Evolutionary conservation across 2,797 vertebrate genomes (phyloP).

Genomic region (Scolopax bukidnonensis): DNA sequence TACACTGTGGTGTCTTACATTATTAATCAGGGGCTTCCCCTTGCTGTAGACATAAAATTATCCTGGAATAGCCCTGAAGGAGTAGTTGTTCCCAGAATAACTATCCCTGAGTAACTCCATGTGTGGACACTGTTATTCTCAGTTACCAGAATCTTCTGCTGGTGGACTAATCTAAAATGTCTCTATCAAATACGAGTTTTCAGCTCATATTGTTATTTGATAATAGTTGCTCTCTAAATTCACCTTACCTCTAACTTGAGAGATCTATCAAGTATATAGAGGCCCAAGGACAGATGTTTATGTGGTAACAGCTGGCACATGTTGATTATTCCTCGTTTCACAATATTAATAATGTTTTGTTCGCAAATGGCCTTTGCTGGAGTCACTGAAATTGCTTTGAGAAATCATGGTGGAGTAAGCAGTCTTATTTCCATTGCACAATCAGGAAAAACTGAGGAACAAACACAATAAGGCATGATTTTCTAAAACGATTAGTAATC

Average conservation of each 20-base stretch:
- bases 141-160: background rate
- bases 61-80: background rate
- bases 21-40: background rate
- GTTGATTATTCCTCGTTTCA: background rate
- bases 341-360: slow-evolving; percentile 48
- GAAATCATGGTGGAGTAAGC: slow-evolving; percentile 30
- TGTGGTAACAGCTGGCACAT: slow-evolving; percentile 33
- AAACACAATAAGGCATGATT: background rate
- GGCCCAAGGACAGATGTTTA: background rate
- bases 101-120: background rate
- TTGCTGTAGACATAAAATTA: background rate
- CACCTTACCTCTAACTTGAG: background rate
- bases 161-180: background rate
- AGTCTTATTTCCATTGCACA: slow-evolving; percentile 43
- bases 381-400: slow-evolving; percentile 12
- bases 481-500: background rate
- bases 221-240: background rate
- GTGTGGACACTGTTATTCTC: background rate
- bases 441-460: background rate
- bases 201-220: background rate
- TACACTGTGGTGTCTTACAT: background rate
- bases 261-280: background rate
- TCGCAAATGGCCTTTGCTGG: background rate
- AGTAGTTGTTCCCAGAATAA: background rate
- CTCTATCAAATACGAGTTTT: background rate